Base-by-base conservation (phyloP, 2,888 invertebrate genomes). In the Entomobrya proxima region DNA sequence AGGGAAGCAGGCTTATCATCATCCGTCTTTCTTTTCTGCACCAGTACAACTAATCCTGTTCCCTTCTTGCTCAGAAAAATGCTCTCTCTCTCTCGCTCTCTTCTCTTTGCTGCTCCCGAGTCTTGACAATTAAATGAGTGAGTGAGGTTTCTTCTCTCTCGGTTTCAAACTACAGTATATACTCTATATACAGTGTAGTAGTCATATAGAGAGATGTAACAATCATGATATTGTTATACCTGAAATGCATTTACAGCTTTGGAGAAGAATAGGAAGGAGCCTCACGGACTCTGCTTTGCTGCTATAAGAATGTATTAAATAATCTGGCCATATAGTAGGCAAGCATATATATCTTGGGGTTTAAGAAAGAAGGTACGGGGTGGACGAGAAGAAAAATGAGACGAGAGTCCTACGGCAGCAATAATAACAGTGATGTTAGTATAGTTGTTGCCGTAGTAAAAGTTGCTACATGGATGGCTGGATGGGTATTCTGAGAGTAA, bases 1-100 rank as follows among this genome's bases (percentile, higher is more conserved):
- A 76, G 80, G 74, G 76, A 86, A 86, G 77, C 61, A 21, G 32
- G 55, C 86, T 86, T 86, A 86, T 83, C 83, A 80, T 76, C 72
- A 75, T 78, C 74, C 72, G 61, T 78, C 78, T 44, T 72, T 32
- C 35, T 58, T 61, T 78, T 74, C 74, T 47, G 61, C 55, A 44
- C n/a, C 77, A 64, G 40, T 86, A 86, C 86, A 86, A 86, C 86
- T 86, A 83, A 83, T 86, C 82, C 86, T 86, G 86, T 86, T 86
- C 83, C 86, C 75, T n/a, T n/a, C n/a, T 86, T 78, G 50, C 75
- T 47, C 32, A 77, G 58, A 86, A 86, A 82, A 72, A 69, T 81
- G 40, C 78, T 76, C 76, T 76, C 76, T 74, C 74, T 9, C 15
- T 61, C 75, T 69, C 61, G 30, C 27, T 37, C 77, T 44, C 18